Conservation (phyloP, 2,797 vertebrate genomes). For the Onychomys leucogaster region DNA sequence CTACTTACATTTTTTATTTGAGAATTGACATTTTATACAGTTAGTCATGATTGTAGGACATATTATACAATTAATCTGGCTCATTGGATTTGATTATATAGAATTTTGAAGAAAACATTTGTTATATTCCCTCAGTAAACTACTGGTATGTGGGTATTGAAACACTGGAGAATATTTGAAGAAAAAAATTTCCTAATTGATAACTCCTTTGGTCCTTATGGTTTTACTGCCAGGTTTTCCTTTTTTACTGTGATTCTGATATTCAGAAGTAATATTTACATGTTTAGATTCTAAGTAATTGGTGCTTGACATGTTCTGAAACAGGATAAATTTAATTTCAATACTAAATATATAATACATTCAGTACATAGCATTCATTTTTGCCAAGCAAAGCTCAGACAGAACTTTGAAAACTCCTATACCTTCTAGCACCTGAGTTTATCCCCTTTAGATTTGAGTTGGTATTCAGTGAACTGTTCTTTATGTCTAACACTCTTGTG, state of each 20-base stretch:
- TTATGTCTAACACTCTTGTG: background rate
- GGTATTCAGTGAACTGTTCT: background rate
- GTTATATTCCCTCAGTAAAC: slow-evolving; percentile 1
- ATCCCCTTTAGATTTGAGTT: background rate
- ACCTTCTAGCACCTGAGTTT: no score
- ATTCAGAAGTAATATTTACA: background rate
- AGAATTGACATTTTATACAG: slow-evolving; percentile 46
- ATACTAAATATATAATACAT: background rate
- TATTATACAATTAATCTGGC: background rate
- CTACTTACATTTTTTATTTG: slow-evolving; percentile 65
- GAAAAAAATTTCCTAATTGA: background rate
- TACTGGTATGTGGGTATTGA: slow-evolving; percentile 28
- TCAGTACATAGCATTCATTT: background rate
- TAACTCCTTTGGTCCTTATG: background rate
- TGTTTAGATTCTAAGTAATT: slow-evolving; percentile 8
- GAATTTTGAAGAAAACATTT: slow-evolving; percentile 25
- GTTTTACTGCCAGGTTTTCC: background rate
- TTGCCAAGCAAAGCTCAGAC: background rate
- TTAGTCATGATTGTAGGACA: background rate
- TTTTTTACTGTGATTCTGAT: background rate
- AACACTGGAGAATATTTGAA: slow-evolving; percentile 12
- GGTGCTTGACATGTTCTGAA: background rate
- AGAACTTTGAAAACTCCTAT: background rate
- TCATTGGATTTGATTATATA: slow-evolving; percentile 56
- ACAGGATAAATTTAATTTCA: background rate